Evolutionary conservation across 2,113 vertebrate species (phyloP).

Genomic region (Ictalurus furcatus): DNA sequence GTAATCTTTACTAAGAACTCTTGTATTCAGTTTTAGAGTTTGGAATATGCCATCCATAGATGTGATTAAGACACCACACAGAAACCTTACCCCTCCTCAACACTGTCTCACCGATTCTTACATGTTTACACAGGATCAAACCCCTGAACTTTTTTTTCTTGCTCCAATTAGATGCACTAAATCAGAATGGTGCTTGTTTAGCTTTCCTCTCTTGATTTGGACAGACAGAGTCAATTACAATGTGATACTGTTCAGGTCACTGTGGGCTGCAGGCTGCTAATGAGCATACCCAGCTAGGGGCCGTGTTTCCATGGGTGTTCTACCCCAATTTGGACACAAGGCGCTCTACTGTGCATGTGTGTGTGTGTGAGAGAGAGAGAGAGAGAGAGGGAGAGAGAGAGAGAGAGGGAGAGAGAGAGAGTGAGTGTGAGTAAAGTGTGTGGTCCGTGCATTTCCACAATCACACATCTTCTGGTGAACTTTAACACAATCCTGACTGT

Average conservation of each 20-base stretch:
- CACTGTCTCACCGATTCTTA: constrained; percentile 19
- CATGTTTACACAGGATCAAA: constrained; percentile 36
- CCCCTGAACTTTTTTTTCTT: constrained; percentile 17
- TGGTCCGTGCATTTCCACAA: constrained; percentile 6
- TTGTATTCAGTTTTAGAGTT: not conserved
- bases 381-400: constrained; percentile 16
- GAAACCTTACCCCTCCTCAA: not conserved
- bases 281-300: constrained; percentile 30
- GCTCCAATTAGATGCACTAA: constrained; percentile 44
- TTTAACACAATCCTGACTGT: constrained; percentile 16
- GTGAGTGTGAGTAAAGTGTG: not conserved
- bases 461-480: constrained; percentile 20
- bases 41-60: not conserved
- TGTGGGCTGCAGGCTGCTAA: constrained; percentile 35
- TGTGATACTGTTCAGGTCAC: constrained; percentile 50
- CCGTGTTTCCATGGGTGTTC: constrained; percentile 27
- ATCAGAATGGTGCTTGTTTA: constrained; percentile 41
- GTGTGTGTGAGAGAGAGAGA: constrained; percentile 40
- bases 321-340: constrained; percentile 18
- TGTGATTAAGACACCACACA: not conserved
- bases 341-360: constrained; percentile 29
- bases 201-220: constrained; percentile 35
- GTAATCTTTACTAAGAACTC: not conserved
- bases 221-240: constrained; percentile 53
- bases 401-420: not conserved